A percentile compares a stretch with the other conserved stretches of the same genome.
Evolutionary conservation across 2,888 invertebrate genomes (phyloP).

Genomic region (Cheilosia soror): DNA sequence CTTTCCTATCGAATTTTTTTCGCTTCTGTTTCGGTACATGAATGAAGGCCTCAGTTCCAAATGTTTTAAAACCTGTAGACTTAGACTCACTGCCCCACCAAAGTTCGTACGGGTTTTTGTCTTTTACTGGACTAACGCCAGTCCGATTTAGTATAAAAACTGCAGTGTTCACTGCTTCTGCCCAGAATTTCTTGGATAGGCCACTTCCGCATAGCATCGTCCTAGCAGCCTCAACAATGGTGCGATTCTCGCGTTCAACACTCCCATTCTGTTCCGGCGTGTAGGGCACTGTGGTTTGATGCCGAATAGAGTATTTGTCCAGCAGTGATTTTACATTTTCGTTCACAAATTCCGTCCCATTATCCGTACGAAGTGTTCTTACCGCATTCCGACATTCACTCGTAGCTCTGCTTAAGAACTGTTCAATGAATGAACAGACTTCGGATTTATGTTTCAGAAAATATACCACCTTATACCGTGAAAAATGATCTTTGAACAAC

Average conservation of each 20-base stretch:
- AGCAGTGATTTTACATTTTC: no score
- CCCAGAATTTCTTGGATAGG: conserved; percentile 78
- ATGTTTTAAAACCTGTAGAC: conserved; percentile 70
- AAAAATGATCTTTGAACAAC: conserved; percentile 67
- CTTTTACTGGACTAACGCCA: conserved; percentile 16
- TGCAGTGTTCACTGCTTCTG: conserved; percentile 80
- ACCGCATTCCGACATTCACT: conserved; percentile 70
- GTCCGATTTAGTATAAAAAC: conserved; percentile 76
- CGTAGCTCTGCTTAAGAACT: background rate
- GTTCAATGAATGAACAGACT: background rate
- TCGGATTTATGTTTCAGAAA: conserved; percentile 65
- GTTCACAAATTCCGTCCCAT: conserved; percentile 63
- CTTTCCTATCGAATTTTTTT: conserved; percentile 77
- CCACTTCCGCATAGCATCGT: conserved; percentile 66
- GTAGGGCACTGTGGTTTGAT: conserved; percentile 73
- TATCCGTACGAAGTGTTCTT: conserved; percentile 77
- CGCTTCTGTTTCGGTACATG: conserved; percentile 79
- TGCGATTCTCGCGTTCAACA: conserved; percentile 72
- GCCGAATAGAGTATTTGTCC: background rate
- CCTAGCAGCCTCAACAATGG: conserved; percentile 62
- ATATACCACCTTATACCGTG: conserved; percentile 60
- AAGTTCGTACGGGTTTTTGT: conserved; percentile 79
- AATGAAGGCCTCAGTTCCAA: conserved; percentile 79
- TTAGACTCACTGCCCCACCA: conserved; percentile 77
- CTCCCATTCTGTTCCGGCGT: conserved; percentile 69